Base-by-base conservation (phyloP, 2,113 vertebrate species). In the Rousettus leschenaultii region DNA sequence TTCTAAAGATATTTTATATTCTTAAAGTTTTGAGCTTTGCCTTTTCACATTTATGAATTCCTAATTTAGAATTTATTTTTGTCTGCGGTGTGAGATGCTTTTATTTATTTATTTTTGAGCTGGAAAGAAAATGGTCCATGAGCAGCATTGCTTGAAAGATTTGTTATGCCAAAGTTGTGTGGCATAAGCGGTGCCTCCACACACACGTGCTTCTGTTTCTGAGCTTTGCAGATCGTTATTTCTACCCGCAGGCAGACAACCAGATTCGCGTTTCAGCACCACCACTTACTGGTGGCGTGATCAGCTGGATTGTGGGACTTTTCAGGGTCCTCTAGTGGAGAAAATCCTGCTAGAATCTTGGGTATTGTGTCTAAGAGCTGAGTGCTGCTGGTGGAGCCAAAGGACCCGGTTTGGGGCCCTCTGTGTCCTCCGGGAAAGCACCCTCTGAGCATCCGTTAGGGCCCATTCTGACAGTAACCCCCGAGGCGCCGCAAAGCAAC, bases 51-150 rank as follows among this genome's bases (percentile, higher is more conserved):
- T 51, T 48, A 33, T 2, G 0, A 79, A 10, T 66, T 89, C 61
- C 75, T 80, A 89, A 92, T 12, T 13, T 65, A 86, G 73, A 78
- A 22, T 53, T 86, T 45, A n/a, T 65, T 59, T 86, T 79, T 89
- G 48, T n/a, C 26, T 22, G 21, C 40, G 28, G 15, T 45, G 3
- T 63, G 55, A 61, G 24, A 51, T 28, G 33, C 16, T 59, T 95
- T 38, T 40, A 15, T 53, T 74, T 73, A 57, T 63, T 51, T 68
- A 2, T 45, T 75, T 90, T 89, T 82, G 7, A 70, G 5, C 43
- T 11, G 19, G 53, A 80, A 68, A 80, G 40, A n/a, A 90, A 65
- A 83, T 12, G 8, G 5, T 80, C 35, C 43, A 9, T 30, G 11
- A 12, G 73, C 30, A 48, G 63, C 9, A 61, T 40, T 38, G 12